phyloP scores from a whole-genome alignment of 2,888 invertebrate species.

The Argyra leucocephala region DNA sequence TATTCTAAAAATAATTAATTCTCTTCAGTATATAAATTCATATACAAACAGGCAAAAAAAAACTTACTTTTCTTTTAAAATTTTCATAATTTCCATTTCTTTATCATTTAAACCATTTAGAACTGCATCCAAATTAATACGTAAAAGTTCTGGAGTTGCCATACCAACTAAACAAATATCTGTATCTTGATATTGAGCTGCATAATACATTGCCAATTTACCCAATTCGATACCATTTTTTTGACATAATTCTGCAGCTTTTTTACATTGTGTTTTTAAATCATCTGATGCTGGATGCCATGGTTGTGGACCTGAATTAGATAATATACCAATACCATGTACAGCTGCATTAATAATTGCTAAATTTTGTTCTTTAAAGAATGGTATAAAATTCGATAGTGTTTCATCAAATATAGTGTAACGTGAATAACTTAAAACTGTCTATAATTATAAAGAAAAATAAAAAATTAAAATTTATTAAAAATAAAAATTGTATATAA shows the following conservation, averaged over 20 bases:
- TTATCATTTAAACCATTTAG: slow-evolving; percentile 54
- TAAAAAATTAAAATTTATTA: slow-evolving; percentile 10
- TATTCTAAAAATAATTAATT: slow-evolving; percentile 11
- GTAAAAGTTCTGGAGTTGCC: slow-evolving; percentile 53
- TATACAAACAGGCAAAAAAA: neutral
- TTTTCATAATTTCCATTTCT: slow-evolving; percentile 54
- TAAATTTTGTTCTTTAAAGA: slow-evolving; percentile 54
- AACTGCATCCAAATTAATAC: slow-evolving; percentile 55
- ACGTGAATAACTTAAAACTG: slow-evolving; percentile 68
- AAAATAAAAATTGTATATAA: neutral
- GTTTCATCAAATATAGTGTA: slow-evolving; percentile 71
- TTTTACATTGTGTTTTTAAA: slow-evolving; percentile 51
- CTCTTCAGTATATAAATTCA: slow-evolving; percentile 8
- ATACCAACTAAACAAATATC: slow-evolving; percentile 70
- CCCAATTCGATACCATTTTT: slow-evolving; percentile 57
- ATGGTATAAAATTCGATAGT: slow-evolving; percentile 64
- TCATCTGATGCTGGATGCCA: slow-evolving; percentile 68
- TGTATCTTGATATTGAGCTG: slow-evolving; percentile 52
- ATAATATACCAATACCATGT: slow-evolving; percentile 68
- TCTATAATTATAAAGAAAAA: slow-evolving; percentile 34
- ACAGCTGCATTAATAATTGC: slow-evolving; percentile 73
- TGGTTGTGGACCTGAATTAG: slow-evolving; percentile 55
- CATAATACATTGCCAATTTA: slow-evolving; percentile 60
- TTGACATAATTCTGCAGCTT: slow-evolving; percentile 58
- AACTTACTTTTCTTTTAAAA: slow-evolving; percentile 54